Conservation (phyloP, 1,140 invertebrate species). For the Caenorhabditis elegans region DNA sequence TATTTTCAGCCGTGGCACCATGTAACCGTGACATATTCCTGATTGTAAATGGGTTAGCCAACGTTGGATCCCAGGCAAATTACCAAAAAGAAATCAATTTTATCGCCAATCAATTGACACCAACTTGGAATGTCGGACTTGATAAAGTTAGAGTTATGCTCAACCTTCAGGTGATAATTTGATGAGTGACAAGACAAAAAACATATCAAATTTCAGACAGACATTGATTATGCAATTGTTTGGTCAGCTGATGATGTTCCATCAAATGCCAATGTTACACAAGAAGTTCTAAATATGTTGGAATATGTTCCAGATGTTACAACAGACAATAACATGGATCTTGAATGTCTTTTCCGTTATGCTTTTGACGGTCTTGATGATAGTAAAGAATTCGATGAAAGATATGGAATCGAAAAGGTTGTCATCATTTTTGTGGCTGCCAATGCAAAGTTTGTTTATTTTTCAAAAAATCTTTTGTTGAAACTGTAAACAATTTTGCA, state of each 20-base stretch:
- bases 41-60: conserved; percentile 44
- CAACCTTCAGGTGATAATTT: conserved; percentile 37
- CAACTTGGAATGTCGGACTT: conserved; percentile 45
- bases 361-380: neutral
- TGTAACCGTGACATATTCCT: conserved; percentile 52
- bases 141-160: conserved; percentile 49
- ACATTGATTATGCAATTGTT: conserved; percentile 49
- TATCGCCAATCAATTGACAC: conserved; percentile 45
- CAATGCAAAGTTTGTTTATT: conserved; percentile 40
- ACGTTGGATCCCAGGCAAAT: conserved; percentile 45
- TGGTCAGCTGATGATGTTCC: conserved; percentile 26
- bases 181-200: too few species aligned
- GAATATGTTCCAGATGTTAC: conserved; percentile 48
- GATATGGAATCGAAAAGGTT: conserved; percentile 43
- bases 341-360: conserved; percentile 50
- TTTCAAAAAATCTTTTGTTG: neutral
- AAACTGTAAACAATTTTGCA: neutral
- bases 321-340: conserved; percentile 43
- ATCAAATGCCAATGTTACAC: conserved; percentile 20
- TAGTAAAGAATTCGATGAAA: conserved; percentile 32
- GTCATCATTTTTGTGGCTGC: conserved; percentile 42
- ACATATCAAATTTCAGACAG: conserved; percentile 20
- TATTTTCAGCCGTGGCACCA: conserved; percentile 45
- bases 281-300: conserved; percentile 34
- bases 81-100: conserved; percentile 50